Evolutionary conservation across 1,140 invertebrate genomes (phyloP).

Genomic region (Battus philenor): DNA sequence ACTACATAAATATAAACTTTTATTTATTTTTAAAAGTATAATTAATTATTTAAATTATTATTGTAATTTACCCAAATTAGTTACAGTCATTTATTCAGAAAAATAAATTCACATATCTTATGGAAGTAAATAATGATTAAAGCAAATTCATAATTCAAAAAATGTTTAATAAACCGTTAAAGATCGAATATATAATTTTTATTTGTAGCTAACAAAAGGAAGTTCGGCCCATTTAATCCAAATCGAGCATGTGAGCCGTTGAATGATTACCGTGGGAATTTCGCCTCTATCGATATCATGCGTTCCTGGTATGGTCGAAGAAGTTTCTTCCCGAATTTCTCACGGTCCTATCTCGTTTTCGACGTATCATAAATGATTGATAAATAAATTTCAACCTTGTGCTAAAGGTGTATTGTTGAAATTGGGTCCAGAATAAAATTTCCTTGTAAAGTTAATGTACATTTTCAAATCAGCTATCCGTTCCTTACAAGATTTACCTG

Average conservation of each 20-base stretch:
- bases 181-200: too few relatives aligned
- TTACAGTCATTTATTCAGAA: too few relatives aligned
- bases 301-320: constrained; percentile 59
- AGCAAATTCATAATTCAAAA: too few relatives aligned
- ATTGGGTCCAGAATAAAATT: constrained; percentile 16
- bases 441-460: not conserved
- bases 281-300: constrained; percentile 29
- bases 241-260: constrained; percentile 21
- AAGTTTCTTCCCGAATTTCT: constrained; percentile 73
- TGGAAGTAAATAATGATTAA: too few relatives aligned
- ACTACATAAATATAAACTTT: not conserved
- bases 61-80: too few relatives aligned
- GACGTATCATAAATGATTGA: constrained; percentile 31
- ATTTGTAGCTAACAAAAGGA: too few relatives aligned
- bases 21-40: not conserved
- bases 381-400: constrained; percentile 22
- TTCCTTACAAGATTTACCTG: constrained; percentile 39
- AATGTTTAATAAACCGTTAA: too few relatives aligned
- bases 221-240: too few relatives aligned
- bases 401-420: constrained; percentile 15
- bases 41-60: not conserved
- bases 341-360: constrained; percentile 62
- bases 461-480: constrained; percentile 35
- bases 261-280: constrained; percentile 36
- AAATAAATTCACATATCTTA: too few relatives aligned